Base-by-base conservation (phyloP, 2,888 invertebrate species). In the Lomographa bimaculata region DNA sequence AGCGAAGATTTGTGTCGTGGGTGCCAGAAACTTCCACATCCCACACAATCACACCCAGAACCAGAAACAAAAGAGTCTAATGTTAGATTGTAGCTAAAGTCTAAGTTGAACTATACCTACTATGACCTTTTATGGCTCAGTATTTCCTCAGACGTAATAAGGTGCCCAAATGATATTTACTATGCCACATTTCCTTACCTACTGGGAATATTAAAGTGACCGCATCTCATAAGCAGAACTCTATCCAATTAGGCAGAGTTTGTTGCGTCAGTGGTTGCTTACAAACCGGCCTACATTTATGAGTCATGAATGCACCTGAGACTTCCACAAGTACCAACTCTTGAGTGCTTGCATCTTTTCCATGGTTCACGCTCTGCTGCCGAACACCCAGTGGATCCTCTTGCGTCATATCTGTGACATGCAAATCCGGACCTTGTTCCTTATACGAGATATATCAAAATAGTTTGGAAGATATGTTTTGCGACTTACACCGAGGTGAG, bases 351-450 rank as follows among this genome's bases (percentile, higher is more conserved):
- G 60, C 64, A 60, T 60, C 65, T 72, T 72, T 42, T 82, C 75
- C 77, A 85, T 78, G 84, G 79, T 86, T 87, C 68, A 87, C 63
- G 89, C 84, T 80, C 77, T 59, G 79, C 62, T 83, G 83, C 69
- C 57, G 60, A 59, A 52, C 70, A 71, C 68, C 73, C 75, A 75
- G 70, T 65, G 71, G 71, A 65, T 66, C 62, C 63, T 74, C 71
- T 71, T 77, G 66, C 69, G 65, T 68, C 66, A 63, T 49, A 47
- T 29, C 39, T 7, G 28, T 37, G 35, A 26, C 40, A 47, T 34
- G 47, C 51, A 47, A 78, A 53, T 65, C 55, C 52, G 37, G 53
- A 50, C 71, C 59, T 57, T 78, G 68, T 58, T 7, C 5, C 43
- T 14, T 6, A 23, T 21, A n/a, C 2, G 6, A 18, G 23, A 44